phyloP scores from a whole-genome alignment of 2,797 vertebrate species.

The Acridotheres tristis region DNA sequence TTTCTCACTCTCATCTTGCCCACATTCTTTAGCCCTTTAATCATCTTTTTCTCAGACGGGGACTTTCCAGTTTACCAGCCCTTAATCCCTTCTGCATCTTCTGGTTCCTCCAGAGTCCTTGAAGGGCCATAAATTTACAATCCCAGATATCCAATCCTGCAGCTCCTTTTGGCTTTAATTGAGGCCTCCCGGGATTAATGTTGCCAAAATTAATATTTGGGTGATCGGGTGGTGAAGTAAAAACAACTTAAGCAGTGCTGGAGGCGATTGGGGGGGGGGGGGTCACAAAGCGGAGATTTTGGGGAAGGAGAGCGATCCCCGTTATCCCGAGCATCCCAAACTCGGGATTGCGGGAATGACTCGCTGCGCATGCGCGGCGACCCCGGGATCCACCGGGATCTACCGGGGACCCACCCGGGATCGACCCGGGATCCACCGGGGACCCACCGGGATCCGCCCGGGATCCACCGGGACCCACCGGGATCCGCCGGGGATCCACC shows the following conservation, averaged over 20 bases:
- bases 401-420: neutral
- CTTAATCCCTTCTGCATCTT: neutral
- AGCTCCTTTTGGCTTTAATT: rapidly evolving
- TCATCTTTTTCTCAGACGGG: neutral
- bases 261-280: neutral
- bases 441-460: no score
- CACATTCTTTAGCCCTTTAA: neutral
- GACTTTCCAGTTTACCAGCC: neutral
- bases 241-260: rapidly evolving
- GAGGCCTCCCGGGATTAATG: neutral
- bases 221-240: rapidly evolving
- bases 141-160: neutral
- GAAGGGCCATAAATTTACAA: neutral
- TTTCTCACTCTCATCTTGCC: neutral
- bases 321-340: neutral
- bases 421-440: no score
- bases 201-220: neutral
- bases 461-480: no score
- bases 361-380: neutral
- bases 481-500: no score
- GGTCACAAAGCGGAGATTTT: neutral
- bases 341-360: rapidly evolving
- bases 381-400: no score
- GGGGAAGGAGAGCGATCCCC: neutral
- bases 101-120: neutral